Evolutionary conservation across 2,797 vertebrate genomes (phyloP), one percentile per base, ranked within the genome.

Genomic region (Sitta carolinensis): DNA sequence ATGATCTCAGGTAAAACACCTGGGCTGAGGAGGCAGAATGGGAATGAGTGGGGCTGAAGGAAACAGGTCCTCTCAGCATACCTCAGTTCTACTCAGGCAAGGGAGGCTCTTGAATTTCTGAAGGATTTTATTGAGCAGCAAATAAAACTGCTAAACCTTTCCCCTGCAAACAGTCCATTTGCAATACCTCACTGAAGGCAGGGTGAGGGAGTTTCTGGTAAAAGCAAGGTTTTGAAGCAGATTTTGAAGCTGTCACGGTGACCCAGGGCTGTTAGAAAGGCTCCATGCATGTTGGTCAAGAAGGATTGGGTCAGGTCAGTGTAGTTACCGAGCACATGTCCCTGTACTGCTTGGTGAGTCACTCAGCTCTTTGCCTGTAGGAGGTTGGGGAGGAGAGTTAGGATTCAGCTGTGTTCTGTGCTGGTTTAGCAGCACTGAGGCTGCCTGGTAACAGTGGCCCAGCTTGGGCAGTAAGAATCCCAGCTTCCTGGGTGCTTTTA

Each of bases 401-500:
- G n/a, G 36, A 16, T 69, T 58, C 21, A 48, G 1, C 23, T 66
- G 32, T n/a, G 47, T 58, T 75, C 61, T 64, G 2, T 61, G 36
- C 32, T 66, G 72, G 8, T 48, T n/a, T 63, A 36, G 17, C 66
- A 52, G 42, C 61, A 4, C 25, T 30, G 42, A 63, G 34, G 48
- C 69, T 75, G 51, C 21, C 66, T 81, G 45, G 13, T 58, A 50
- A 47, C 13, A 88, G 48, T 72, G 26, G 19, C 66, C 14, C 30
- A 52, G 27, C 34, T 76, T 23, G 38, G 32, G 21, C 26, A 30
- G 32, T 7, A 30, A 81, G 45, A 72, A 27, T 58, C 47, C n/a
- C 1, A 1, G 17, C 30, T 54, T 47, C 38, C n/a, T 2, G 2
- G 19, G 7, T 7, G 5, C 20, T 45, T 62, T 42, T 40, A 36